Conservation (phyloP, 2,113 vertebrate genomes). For the Carettochelys insculpta region DNA sequence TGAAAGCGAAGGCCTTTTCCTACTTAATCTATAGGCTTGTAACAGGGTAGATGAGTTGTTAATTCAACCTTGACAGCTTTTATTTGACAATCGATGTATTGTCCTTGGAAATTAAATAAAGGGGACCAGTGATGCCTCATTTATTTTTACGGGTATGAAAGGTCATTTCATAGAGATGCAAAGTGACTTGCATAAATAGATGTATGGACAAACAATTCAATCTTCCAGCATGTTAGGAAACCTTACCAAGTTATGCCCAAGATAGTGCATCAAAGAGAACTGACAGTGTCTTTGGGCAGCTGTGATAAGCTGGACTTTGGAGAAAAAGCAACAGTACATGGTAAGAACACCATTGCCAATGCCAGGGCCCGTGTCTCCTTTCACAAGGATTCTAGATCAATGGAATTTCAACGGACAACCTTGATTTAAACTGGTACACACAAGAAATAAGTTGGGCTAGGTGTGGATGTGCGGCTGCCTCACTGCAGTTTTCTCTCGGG, state of each 20-base stretch:
- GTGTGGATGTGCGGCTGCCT: not conserved
- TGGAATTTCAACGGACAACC: fast-evolving
- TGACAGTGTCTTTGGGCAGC: not conserved
- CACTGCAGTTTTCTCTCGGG: not conserved
- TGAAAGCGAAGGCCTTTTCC: conserved; percentile 6
- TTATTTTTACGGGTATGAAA: conserved; percentile 41
- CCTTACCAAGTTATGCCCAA: not conserved
- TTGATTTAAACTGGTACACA: not conserved
- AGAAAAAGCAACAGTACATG: not conserved
- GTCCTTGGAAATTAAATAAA: conserved; percentile 51
- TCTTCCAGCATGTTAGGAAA: fast-evolving
- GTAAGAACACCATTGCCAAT: not conserved
- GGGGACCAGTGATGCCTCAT: not conserved
- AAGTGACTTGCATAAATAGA: not conserved
- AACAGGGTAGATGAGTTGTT: not conserved
- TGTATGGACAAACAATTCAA: not conserved
- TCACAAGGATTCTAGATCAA: not conserved
- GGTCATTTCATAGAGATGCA: not conserved
- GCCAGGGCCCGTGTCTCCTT: not conserved
- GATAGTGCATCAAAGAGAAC: not conserved
- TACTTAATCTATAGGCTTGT: conserved; percentile 37
- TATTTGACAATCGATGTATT: not conserved
- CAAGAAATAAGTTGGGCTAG: not conserved
- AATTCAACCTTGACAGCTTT: conserved; percentile 30
- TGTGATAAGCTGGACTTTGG: not conserved